Evolutionary conservation across 2,888 invertebrate genomes (phyloP).

Genomic region (Phortica magna): DNA sequence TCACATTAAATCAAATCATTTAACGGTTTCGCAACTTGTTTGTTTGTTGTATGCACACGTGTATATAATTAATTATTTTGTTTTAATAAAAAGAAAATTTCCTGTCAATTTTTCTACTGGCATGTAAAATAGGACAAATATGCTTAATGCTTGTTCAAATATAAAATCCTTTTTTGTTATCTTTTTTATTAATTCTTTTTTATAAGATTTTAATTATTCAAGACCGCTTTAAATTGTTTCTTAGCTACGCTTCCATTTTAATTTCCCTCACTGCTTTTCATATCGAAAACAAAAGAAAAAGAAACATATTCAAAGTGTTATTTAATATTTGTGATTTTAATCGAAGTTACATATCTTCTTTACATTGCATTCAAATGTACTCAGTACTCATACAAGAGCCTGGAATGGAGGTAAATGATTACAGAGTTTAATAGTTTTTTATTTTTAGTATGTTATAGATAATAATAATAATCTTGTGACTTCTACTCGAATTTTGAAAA

Average conservation of each 20-base stretch:
- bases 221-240: not conserved
- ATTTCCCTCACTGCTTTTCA: conserved; percentile 52
- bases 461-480: not conserved
- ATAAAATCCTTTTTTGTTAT: not conserved
- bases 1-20: not conserved
- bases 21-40: not conserved
- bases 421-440: not conserved
- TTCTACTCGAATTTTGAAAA: too few species aligned
- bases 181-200: not conserved
- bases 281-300: not conserved
- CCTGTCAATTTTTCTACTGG: not conserved
- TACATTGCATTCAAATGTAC: conserved; percentile 59
- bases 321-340: conserved; percentile 1
- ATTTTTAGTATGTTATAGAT: too few species aligned
- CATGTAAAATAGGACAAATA: not conserved
- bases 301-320: not conserved
- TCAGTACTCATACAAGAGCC: conserved; percentile 76
- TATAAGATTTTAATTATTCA: not conserved
- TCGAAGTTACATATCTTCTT: not conserved
- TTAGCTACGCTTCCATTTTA: conserved; percentile 22
- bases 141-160: not conserved
- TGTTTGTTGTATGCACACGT: not conserved
- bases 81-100: not conserved
- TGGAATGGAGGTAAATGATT: conserved; percentile 73
- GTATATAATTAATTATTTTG: not conserved